Conservation (phyloP, 2,888 invertebrate species). For the Caenorhabditis becei region DNA sequence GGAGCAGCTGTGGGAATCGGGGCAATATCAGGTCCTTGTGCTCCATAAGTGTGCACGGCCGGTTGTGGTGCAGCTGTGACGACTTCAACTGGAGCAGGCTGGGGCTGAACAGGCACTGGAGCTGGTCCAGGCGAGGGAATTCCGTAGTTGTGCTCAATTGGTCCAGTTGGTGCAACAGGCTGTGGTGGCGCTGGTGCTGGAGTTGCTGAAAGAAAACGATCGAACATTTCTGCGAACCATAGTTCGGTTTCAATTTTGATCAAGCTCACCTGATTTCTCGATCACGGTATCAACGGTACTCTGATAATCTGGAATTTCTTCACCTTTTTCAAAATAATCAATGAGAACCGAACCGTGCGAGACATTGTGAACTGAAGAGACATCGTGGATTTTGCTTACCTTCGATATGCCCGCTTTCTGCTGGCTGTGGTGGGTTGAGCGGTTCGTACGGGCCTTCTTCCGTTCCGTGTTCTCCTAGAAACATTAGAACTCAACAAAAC, state of each 20-base stretch:
- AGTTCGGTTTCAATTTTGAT: background rate
- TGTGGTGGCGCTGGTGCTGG: constrained; percentile 29
- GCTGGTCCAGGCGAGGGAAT: constrained; percentile 41
- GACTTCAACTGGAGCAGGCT: constrained; percentile 2
- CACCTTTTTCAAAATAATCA: background rate
- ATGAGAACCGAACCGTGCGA: constrained; percentile 42
- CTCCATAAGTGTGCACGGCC: constrained; percentile 47
- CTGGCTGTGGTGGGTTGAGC: constrained; percentile 37
- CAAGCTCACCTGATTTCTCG: constrained; percentile 51
- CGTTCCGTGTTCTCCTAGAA: constrained; percentile 31
- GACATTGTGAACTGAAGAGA: background rate
- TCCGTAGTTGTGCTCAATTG: constrained; percentile 48
- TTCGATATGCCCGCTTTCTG: constrained; percentile 20
- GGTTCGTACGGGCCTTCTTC: constrained; percentile 54
- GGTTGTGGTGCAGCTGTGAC: constrained; percentile 39
- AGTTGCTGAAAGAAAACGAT: constrained; percentile 18
- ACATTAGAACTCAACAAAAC: background rate
- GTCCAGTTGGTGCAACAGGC: constrained; percentile 31
- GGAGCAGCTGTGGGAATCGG: constrained; percentile 33
- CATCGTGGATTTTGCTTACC: constrained; percentile 15
- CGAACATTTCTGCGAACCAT: background rate
- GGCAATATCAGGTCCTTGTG: constrained; percentile 54
- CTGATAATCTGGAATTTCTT: constrained; percentile 38
- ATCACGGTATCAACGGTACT: constrained; percentile 51
- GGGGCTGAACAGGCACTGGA: constrained; percentile 11